Conservation (phyloP, 2,797 vertebrate species). For the Darevskia mixta region DNA sequence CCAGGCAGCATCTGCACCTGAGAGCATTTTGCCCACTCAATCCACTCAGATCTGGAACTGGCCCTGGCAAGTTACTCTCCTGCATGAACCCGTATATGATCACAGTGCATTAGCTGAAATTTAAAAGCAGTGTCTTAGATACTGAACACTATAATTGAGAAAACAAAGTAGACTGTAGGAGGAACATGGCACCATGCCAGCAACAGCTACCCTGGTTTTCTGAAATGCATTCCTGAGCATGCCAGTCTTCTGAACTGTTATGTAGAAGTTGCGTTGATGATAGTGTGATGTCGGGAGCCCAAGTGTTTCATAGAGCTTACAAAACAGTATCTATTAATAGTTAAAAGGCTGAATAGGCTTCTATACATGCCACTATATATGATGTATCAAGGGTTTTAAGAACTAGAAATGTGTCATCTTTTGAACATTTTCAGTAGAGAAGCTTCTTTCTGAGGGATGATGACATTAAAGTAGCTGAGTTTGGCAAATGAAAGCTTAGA, state of each 20-base stretch:
- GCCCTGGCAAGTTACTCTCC: background rate
- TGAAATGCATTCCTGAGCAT: background rate
- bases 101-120: background rate
- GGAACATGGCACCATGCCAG: background rate
- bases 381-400: constrained; percentile 20
- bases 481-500: constrained; percentile 36
- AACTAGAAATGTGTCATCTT: constrained; percentile 25
- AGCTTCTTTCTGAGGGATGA: background rate
- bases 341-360: constrained; percentile 3
- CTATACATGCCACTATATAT: background rate
- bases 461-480: constrained; percentile 11
- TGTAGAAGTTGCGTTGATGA: constrained; percentile 3
- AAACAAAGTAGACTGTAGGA: background rate
- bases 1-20: background rate
- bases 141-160: background rate
- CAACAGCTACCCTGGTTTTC: background rate
- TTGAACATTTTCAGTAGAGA: constrained; percentile 7
- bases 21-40: background rate
- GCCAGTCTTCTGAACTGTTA: background rate
- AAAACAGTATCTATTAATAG: constrained; percentile 19
- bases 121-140: background rate
- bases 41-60: background rate
- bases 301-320: constrained; percentile 3
- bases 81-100: background rate
- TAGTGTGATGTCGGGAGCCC: background rate